Percentiles rank a stretch among this genome's conserved stretches.
phyloP scores from a whole-genome alignment of 1,140 invertebrate genomes.

The Drosophila aff. region DNA sequence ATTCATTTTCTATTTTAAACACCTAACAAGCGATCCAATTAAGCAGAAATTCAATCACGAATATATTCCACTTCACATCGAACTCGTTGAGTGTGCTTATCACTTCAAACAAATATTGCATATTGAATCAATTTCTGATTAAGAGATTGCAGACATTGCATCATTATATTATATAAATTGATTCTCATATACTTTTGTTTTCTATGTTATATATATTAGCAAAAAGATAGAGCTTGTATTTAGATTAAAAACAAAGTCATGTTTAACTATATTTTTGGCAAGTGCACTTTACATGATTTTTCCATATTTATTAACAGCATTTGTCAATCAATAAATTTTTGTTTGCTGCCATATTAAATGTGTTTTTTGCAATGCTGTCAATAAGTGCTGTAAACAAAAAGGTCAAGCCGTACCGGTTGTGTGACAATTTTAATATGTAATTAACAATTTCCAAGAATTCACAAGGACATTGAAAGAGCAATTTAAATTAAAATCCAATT shows the following conservation, averaged over 20 bases:
- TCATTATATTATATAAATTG: background rate
- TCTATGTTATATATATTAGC: background rate
- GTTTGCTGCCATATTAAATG: background rate
- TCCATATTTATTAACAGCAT: background rate
- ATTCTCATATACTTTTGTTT: background rate
- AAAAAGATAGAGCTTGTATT: background rate
- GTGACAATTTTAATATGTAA: background rate
- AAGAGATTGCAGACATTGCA: background rate
- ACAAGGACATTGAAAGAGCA: constrained; percentile 19
- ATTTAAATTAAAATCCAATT: constrained; percentile 63
- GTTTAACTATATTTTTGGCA: background rate
- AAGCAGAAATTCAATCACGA: constrained; percentile 19
- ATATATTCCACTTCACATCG: constrained; percentile 8
- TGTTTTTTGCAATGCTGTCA: background rate
- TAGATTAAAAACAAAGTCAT: background rate
- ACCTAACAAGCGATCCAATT: constrained; percentile 8
- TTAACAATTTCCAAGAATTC: background rate
- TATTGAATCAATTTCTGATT: background rate
- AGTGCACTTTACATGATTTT: background rate
- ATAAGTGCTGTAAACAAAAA: background rate
- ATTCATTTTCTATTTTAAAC: background rate
- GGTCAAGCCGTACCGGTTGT: background rate
- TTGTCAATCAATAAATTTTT: background rate
- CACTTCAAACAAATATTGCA: background rate
- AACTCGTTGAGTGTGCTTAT: background rate